phyloP scores from a whole-genome alignment of 2,797 vertebrate genomes.

The Rhinella marina region DNA sequence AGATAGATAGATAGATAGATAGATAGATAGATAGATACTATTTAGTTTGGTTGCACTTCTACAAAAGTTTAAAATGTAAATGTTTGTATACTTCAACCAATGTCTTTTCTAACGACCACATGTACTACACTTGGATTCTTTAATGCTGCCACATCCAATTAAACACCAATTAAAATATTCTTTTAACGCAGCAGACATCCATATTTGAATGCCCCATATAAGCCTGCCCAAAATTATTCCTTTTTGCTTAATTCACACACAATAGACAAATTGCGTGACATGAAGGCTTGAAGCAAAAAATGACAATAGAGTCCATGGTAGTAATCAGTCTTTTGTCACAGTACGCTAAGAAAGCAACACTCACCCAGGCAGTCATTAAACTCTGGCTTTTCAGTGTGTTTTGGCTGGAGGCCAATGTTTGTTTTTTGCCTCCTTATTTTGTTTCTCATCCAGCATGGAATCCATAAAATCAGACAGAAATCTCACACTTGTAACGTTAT shows the following conservation, averaged over 20 bases:
- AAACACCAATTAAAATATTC: not conserved
- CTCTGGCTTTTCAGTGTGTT: slow-evolving; percentile 51
- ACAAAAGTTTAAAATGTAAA: not conserved
- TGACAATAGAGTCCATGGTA: slow-evolving; percentile 33
- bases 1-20: too few species aligned
- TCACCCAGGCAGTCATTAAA: slow-evolving; percentile 46
- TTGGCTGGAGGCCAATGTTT: slow-evolving; percentile 39
- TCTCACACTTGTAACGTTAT: slow-evolving; percentile 3
- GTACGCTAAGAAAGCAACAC: slow-evolving; percentile 36
- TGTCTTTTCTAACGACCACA: not conserved
- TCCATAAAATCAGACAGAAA: slow-evolving; percentile 13
- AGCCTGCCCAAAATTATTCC: slow-evolving; percentile 32
- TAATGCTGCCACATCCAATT: slow-evolving; percentile 40
- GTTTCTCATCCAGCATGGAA: slow-evolving; percentile 25
- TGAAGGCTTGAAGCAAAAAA: slow-evolving; percentile 17
- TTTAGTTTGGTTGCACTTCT: not conserved
- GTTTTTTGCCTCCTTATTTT: slow-evolving; percentile 40
- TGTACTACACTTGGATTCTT: not conserved
- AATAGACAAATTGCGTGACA: slow-evolving; percentile 45
- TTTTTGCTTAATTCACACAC: slow-evolving; percentile 32
- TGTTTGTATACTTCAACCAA: not conserved
- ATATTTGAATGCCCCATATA: slow-evolving; percentile 24
- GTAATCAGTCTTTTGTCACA: slow-evolving; percentile 39
- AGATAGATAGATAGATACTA: not conserved
- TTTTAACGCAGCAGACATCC: not conserved